Base-by-base conservation (phyloP, 2,797 vertebrate species). In the Argentina silus region DNA sequence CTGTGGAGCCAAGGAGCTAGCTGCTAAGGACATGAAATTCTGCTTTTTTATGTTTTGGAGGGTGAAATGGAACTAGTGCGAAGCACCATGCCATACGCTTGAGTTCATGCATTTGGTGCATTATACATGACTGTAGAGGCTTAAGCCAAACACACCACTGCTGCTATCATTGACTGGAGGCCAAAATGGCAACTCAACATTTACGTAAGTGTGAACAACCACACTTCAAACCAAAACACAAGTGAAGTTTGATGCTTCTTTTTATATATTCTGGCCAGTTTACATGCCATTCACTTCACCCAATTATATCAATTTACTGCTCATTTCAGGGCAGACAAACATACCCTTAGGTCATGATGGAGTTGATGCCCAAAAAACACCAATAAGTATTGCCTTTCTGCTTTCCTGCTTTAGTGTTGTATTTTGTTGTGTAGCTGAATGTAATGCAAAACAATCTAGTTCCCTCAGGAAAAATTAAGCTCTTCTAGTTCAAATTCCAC, bases 1-100 rank as follows among this genome's bases (percentile, higher is more conserved):
- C 85, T 78, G 75, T 61, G 85, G 82, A 87, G 84, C 83, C 81
- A 81, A 74, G 69, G 76, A 85, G 80, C 78, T 53, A 77, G 78
- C 83, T 81, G 67, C 70, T 69, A 70, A 56, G 67, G 15, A 48
- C 50, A 48, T 36, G 3, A 67, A 85, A 78, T 89, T 66, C 65
- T 74, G 78, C 75, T 6, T 12, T 42, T 70, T 83, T 79, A 7
- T 79, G 74, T 71, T 15, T 36, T n/a, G 6, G 44, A 66, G 69
- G 53, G 36, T 61, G 78, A 81, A 78, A 27, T 64, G 73, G 68
- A 72, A 45, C 56, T 57, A 62, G 63, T 0, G 43, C 67, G 23
- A 11, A 73, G 69, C 78, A 63, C 11, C 21, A 62, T 76, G 72
- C 69, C 56, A 44, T 66, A 47, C 62, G 55, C 73, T 55, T 27